Evolutionary conservation across 64 coral and sea anemone genomes (phyloP).

Genomic region (Acropora tenuis): DNA sequence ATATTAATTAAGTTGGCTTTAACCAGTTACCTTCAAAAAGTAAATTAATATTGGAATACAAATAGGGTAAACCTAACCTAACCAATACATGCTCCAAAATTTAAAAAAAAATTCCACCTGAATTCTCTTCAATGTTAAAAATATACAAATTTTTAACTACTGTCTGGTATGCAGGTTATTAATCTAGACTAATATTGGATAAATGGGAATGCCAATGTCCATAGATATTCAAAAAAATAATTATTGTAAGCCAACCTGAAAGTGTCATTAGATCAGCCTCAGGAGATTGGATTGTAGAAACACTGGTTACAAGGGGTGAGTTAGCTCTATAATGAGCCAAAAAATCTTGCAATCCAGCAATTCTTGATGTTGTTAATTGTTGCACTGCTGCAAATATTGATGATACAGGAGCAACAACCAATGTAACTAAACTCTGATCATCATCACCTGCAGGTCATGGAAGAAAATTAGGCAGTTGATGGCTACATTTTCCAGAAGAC

Average conservation of each 20-base stretch:
- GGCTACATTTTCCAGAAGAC: no score
- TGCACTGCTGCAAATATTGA: background rate
- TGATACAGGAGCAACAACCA: conserved; percentile 40
- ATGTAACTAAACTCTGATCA: conserved; percentile 51
- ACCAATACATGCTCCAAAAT: background rate
- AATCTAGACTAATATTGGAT: no score
- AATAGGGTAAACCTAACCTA: background rate
- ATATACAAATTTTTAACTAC: no score
- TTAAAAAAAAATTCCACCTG: background rate
- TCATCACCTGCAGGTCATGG: conserved; percentile 14
- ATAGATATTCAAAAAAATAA: no score
- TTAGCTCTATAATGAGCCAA: conserved; percentile 37
- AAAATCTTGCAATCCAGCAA: conserved; percentile 54
- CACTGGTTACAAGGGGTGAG: background rate
- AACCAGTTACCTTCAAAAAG: no score
- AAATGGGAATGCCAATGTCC: no score
- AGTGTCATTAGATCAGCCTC: background rate
- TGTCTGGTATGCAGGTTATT: no score
- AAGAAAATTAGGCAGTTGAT: no score
- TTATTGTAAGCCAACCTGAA: conserved; percentile 2
- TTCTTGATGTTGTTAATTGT: conserved; percentile 33
- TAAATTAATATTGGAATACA: background rate
- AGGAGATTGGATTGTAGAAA: background rate
- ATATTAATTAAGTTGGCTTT: no score
- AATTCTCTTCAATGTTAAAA: no score